Evolutionary conservation across 2,888 invertebrate species (phyloP).

Genomic region (Terebella lapidaria): DNA sequence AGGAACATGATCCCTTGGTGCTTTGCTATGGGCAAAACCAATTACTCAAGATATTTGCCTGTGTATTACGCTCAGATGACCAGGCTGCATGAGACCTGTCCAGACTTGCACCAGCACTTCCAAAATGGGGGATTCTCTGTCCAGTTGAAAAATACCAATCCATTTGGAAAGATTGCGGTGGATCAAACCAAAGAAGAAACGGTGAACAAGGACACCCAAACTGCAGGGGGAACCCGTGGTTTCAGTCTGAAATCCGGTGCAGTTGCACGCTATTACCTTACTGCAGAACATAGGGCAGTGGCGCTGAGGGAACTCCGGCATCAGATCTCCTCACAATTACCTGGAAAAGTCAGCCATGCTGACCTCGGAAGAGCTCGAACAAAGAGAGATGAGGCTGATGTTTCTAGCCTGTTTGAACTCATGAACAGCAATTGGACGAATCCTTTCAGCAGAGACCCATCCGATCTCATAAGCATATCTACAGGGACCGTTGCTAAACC

Average conservation of each 20-base stretch:
- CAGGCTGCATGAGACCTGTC: constrained; percentile 3
- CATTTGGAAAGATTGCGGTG: constrained; percentile 21
- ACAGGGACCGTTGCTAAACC: constrained; percentile 5
- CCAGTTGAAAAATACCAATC: constrained; percentile 9
- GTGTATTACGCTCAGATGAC: constrained; percentile 13
- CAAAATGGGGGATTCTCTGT: constrained; percentile 18
- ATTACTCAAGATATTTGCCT: constrained; percentile 25
- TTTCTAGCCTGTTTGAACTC: constrained; percentile 8
- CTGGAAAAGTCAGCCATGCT: not conserved
- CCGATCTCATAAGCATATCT: constrained; percentile 12
- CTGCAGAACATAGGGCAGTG: constrained; percentile 18
- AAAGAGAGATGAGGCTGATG: constrained; percentile 11
- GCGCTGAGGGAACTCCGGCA: constrained; percentile 9
- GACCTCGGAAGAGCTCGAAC: constrained; percentile 6
- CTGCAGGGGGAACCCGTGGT: constrained; percentile 21
- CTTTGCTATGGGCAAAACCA: constrained; percentile 25
- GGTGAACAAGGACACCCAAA: constrained; percentile 24
- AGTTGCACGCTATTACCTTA: constrained; percentile 19
- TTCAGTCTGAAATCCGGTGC: constrained; percentile 21
- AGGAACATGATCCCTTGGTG: constrained; percentile 23
- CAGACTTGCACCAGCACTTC: constrained; percentile 11
- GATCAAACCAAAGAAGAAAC: constrained; percentile 21
- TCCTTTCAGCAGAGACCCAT: constrained; percentile 10
- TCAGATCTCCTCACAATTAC: not conserved
- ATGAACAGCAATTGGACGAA: constrained; percentile 16